A percentile compares a stretch with the other conserved stretches of the same genome.
phyloP scores from a whole-genome alignment of 2,888 invertebrate genomes.

The Noctua pronuba region DNA sequence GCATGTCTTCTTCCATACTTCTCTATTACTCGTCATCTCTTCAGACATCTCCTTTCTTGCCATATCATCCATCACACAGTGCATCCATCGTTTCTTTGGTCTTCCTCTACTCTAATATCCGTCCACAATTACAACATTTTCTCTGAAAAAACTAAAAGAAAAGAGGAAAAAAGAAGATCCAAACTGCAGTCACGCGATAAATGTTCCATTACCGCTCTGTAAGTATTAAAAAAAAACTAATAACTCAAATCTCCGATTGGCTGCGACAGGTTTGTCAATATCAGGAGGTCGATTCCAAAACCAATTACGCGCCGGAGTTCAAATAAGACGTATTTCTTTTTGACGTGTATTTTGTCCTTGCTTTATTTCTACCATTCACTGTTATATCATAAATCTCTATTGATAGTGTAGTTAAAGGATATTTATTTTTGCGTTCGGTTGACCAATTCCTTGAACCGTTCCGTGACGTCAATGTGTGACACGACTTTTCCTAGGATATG shows the following conservation, averaged over 20 bases:
- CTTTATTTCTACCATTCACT: slow-evolving; percentile 59
- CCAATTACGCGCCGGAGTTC: slow-evolving; percentile 76
- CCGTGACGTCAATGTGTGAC: slow-evolving; percentile 41
- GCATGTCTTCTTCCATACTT: too few species aligned
- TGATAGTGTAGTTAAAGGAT: slow-evolving; percentile 22
- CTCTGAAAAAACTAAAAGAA: background rate
- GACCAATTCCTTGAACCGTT: slow-evolving; percentile 25
- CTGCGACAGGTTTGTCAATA: slow-evolving; percentile 77
- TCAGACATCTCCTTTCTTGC: too few species aligned
- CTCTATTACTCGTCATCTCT: too few species aligned
- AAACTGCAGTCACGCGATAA: slow-evolving; percentile 47
- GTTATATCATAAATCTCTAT: slow-evolving; percentile 42
- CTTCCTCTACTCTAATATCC: too few species aligned
- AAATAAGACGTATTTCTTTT: slow-evolving; percentile 76
- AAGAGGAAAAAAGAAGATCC: background rate
- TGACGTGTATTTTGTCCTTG: slow-evolving; percentile 62
- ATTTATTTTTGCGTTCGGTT: slow-evolving; percentile 15
- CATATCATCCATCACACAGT: too few species aligned
- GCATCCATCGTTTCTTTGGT: too few species aligned
- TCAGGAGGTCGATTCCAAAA: slow-evolving; percentile 72
- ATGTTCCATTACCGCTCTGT: slow-evolving; percentile 48
- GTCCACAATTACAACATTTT: background rate
- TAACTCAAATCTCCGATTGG: slow-evolving; percentile 75
- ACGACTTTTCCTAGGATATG: slow-evolving; percentile 24
- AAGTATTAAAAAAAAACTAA: slow-evolving; percentile 64